Evolutionary conservation across 2,113 vertebrate genomes (phyloP).

Genomic region (Grallaria varia): DNA sequence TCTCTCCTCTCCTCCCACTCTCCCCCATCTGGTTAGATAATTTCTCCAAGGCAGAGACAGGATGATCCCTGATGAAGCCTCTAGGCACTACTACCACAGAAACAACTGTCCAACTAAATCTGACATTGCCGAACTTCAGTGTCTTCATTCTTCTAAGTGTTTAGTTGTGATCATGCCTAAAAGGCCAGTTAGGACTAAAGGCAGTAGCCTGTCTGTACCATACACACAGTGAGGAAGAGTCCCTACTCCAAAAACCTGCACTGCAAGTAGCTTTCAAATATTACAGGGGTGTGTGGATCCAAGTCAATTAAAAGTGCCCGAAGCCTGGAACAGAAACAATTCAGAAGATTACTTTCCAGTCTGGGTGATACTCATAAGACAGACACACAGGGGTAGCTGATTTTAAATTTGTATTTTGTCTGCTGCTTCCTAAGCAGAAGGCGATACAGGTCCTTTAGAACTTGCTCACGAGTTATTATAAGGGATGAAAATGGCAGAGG

Average conservation of each 20-base stretch:
- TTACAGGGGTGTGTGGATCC: not conserved
- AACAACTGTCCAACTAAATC: not conserved
- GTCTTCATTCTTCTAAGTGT: not conserved
- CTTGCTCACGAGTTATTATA: not conserved
- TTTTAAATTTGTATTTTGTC: not conserved
- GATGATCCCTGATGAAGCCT: not conserved
- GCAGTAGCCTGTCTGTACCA: not conserved
- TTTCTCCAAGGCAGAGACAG: not conserved
- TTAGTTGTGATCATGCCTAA: not conserved
- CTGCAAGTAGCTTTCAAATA: not conserved
- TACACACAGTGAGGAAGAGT: not conserved
- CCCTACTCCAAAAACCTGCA: not conserved
- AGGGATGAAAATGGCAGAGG: not conserved
- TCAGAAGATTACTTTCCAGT: not conserved
- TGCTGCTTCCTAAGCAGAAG: not conserved
- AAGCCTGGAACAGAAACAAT: not conserved
- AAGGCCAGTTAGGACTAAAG: not conserved
- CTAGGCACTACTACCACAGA: not conserved
- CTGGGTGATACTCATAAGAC: not conserved
- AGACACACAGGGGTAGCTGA: fast-evolving
- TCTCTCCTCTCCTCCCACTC: not conserved
- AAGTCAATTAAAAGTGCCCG: not conserved
- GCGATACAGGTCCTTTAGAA: not conserved
- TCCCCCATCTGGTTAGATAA: not conserved
- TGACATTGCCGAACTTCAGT: not conserved